Evolutionary conservation across 2,888 invertebrate species (phyloP).

Genomic region (Nomada ruficornis): DNA sequence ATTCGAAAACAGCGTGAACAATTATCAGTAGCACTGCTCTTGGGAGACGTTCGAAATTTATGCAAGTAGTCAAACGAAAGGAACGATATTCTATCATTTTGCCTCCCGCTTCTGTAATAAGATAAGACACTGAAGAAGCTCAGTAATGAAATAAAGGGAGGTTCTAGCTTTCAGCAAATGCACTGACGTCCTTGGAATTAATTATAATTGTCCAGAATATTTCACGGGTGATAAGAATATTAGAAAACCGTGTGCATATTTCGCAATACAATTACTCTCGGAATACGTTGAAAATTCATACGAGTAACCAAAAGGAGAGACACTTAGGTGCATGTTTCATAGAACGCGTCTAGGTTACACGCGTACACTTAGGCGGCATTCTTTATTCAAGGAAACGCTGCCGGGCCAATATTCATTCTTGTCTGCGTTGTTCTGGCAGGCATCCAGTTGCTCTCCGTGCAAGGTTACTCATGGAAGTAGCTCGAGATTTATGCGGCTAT

Average conservation of each 20-base stretch:
- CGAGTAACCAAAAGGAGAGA: neutral
- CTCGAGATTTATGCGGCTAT: constrained; percentile 76
- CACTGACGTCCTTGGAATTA: too few species aligned
- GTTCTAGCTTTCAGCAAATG: too few species aligned
- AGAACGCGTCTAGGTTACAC: constrained; percentile 17
- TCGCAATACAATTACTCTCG: too few species aligned
- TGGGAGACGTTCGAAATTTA: neutral
- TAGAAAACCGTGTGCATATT: too few species aligned
- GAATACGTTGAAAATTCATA: neutral
- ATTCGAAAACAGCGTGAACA: too few species aligned
- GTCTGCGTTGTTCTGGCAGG: constrained; percentile 74
- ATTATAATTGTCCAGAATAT: too few species aligned
- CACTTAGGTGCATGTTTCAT: neutral
- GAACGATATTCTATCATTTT: too few species aligned
- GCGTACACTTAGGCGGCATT: constrained; percentile 51
- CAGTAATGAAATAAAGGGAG: too few species aligned
- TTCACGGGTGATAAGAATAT: too few species aligned
- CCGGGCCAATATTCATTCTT: constrained; percentile 60
- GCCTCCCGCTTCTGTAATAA: too few species aligned
- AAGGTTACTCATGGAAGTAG: constrained; percentile 69
- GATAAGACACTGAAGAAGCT: too few species aligned
- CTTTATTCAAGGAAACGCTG: constrained; percentile 60
- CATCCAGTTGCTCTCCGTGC: constrained; percentile 69
- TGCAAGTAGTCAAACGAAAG: neutral
- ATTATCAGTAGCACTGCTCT: too few species aligned